These are phyloP conservation scores for Pagetopsis macropterus DNA, from an alignment of 2,797 vertebrate genomes.

Conservation along the genomic window DNA sequence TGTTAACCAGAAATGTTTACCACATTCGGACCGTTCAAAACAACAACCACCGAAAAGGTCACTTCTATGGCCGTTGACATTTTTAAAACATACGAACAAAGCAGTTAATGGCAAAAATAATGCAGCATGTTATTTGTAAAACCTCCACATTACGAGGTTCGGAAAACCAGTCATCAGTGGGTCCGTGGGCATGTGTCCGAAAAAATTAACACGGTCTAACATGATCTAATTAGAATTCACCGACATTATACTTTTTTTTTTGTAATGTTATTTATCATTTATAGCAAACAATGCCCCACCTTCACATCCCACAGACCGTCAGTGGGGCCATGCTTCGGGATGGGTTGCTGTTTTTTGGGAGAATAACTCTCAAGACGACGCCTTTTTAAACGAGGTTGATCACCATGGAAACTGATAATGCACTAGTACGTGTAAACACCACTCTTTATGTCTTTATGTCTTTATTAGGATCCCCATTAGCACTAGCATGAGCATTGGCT, in stretches of 20 bases:
- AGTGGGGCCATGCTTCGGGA: neutral
- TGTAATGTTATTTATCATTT: neutral
- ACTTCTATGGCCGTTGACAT: neutral
- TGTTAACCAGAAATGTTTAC: too few relatives aligned
- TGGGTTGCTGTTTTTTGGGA: neutral
- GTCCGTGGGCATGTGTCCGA: neutral
- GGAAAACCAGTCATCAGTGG: neutral
- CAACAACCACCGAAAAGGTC: neutral
- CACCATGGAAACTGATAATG: conserved; percentile 7
- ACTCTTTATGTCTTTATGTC: too few relatives aligned
- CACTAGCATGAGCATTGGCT: too few relatives aligned
- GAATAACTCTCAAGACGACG: too few relatives aligned
- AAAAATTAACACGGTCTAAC: neutral
- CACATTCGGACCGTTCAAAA: too few relatives aligned
- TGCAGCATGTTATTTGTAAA: neutral
- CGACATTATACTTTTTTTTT: neutral
- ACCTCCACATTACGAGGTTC: neutral
- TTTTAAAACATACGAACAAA: neutral
- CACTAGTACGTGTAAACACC: too few relatives aligned
- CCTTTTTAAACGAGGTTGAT: neutral
- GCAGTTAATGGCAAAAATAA: too few relatives aligned
- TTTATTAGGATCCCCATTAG: too few relatives aligned
- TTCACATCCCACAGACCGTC: neutral
- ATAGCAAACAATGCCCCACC: neutral
- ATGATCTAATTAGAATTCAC: neutral